Evolutionary conservation across 1,140 invertebrate genomes (phyloP), one percentile per base, ranked within the genome.

Genomic region (Neodiprion pinetum): DNA sequence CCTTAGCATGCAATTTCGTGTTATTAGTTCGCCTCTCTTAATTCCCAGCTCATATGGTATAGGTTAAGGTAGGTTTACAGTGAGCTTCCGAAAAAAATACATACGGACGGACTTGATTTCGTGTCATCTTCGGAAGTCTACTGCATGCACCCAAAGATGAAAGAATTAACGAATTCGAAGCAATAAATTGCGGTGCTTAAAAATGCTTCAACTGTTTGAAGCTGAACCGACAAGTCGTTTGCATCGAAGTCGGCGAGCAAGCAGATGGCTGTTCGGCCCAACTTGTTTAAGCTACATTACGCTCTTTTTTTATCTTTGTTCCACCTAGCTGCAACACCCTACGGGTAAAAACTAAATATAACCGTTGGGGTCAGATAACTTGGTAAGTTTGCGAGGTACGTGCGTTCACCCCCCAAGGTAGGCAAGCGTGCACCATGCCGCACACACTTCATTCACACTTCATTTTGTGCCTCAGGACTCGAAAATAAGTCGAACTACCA

Each of bases 311-410:
- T 61, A 61, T 61, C n/a, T 61, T 9, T 9, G n/a, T 61, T 61
- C 53, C 53, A 14, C 53, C 53, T 61, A 40, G 28, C 53, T 17
- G 5, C 53, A 17, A 21, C 67, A 69, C 67, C 40, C 67, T 69
- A 12, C 40, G 12, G 40, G 14, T 21, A 69, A 17, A 69, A 12
- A 69, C 67, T 69, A 69, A 69, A 69, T 69, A 69, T 69, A 69
- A 47, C 67, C n/a, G 67, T 12, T 11, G 40, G 12, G 67, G 67
- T 69, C 67, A 69, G 67, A 69, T 69, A 17, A 69, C 67, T 69
- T 23, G 17, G 61, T 65, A 7, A 11, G 40, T 17, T 23, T 47
- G 5, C 40, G 23, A 23, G 17, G 28, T 40, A 40, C 2, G 28
- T 17, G n/a, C 53, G 53, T 61, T 12, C 53, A 61, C 53, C 53